Conservation (phyloP, 2,113 vertebrate genomes). For the Erythrocercus mccallii region DNA sequence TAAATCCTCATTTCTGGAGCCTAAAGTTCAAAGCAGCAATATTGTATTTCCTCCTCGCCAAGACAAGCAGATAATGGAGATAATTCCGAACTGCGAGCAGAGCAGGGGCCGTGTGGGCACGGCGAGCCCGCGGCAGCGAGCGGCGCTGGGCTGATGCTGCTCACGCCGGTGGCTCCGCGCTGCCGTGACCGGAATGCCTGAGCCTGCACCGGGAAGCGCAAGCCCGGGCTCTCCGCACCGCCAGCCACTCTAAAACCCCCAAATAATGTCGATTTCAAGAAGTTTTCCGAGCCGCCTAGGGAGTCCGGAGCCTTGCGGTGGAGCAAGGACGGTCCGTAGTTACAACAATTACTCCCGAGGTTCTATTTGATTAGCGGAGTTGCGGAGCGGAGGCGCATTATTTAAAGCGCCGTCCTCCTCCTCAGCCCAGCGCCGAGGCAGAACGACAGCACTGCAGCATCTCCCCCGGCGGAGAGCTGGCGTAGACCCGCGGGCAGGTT, state of each 20-base stretch:
- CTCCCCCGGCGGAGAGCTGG: neutral
- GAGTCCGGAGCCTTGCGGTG: neutral
- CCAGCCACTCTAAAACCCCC: fast-evolving
- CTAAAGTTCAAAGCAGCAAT: neutral
- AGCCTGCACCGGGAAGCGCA: neutral
- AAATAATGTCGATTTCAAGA: neutral
- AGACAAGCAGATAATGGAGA: fast-evolving
- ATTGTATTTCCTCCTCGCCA: fast-evolving
- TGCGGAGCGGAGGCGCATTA: neutral
- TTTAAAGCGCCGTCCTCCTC: neutral
- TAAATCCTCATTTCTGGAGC: neutral
- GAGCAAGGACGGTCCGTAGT: neutral
- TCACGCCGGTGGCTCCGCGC: neutral
- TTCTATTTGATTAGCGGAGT: neutral
- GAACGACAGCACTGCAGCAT: neutral
- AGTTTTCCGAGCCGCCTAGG: neutral
- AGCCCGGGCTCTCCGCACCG: neutral
- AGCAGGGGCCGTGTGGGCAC: neutral
- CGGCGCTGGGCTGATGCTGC: neutral
- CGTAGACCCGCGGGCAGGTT: neutral
- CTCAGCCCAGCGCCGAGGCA: neutral
- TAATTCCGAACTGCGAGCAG: fast-evolving
- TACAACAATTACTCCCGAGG: neutral
- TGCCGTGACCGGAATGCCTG: neutral
- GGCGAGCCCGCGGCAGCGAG: neutral